Conservation (phyloP, 2,888 invertebrate species). For the Polyommatus iphigenia region DNA sequence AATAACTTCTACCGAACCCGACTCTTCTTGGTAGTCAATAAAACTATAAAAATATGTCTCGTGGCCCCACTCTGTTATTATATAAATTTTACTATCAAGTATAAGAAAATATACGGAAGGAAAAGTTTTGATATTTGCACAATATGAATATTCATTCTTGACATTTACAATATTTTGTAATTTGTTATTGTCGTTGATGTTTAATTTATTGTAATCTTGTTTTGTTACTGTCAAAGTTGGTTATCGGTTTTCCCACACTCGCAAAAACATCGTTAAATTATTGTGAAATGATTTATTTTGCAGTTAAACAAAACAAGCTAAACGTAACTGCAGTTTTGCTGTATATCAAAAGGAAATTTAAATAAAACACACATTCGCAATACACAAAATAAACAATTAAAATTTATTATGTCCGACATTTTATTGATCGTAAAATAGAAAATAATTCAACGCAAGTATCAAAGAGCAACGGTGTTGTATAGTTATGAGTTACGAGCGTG, state of each 20-base stretch:
- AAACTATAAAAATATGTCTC: slow-evolving; percentile 63
- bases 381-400: slow-evolving; percentile 35
- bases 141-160: neutral
- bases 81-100: slow-evolving; percentile 25
- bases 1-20: slow-evolving; percentile 64
- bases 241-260: neutral
- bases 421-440: slow-evolving; percentile 32
- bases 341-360: slow-evolving; percentile 26
- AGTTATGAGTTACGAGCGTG: slow-evolving; percentile 72
- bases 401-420: slow-evolving; percentile 36
- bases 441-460: slow-evolving; percentile 53
- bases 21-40: slow-evolving; percentile 71
- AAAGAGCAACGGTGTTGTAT: slow-evolving; percentile 48
- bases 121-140: slow-evolving; percentile 53
- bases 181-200: neutral
- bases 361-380: slow-evolving; percentile 33
- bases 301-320: slow-evolving; percentile 13
- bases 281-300: neutral
- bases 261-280: neutral
- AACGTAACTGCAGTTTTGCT: slow-evolving; percentile 6
- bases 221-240: neutral
- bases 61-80: slow-evolving; percentile 11
- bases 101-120: neutral
- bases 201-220: neutral
- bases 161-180: neutral